phyloP scores from a whole-genome alignment of 2,113 vertebrate species.

The Microtus montanus region DNA sequence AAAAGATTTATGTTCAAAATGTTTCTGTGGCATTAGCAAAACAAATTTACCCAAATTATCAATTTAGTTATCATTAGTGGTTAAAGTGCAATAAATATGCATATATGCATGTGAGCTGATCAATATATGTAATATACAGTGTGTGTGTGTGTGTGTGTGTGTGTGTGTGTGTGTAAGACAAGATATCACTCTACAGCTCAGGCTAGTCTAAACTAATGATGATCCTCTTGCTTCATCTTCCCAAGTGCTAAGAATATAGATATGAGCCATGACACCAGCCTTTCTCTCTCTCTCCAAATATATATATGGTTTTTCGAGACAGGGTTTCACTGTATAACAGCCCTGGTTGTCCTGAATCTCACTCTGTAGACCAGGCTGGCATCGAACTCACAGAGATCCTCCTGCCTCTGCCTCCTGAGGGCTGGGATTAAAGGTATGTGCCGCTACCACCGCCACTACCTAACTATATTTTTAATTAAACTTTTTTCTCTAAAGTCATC shows the following conservation, averaged over 20 bases:
- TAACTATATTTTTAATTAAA: slow-evolving; percentile 27
- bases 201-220: not conserved
- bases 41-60: slow-evolving; percentile 40
- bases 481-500: not conserved
- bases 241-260: too few relatives aligned
- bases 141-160: not conserved
- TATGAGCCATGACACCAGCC: too few relatives aligned
- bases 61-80: not conserved
- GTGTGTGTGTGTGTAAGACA: not conserved
- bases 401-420: not conserved
- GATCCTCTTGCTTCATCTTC: not conserved
- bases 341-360: not conserved
- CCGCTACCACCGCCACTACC: not conserved
- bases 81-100: not conserved
- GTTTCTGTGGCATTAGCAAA: not conserved
- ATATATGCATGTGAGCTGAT: not conserved
- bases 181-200: not conserved
- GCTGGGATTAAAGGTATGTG: not conserved
- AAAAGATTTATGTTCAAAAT: slow-evolving; percentile 3
- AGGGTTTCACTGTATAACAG: not conserved
- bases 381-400: not conserved
- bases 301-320: too few relatives aligned
- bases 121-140: not conserved
- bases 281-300: too few relatives aligned
- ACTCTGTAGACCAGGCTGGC: not conserved